Percentiles rank a stretch among this genome's conserved stretches.
Evolutionary conservation across 1,140 invertebrate genomes (phyloP).

Genomic region (Penaeus vannamei): DNA sequence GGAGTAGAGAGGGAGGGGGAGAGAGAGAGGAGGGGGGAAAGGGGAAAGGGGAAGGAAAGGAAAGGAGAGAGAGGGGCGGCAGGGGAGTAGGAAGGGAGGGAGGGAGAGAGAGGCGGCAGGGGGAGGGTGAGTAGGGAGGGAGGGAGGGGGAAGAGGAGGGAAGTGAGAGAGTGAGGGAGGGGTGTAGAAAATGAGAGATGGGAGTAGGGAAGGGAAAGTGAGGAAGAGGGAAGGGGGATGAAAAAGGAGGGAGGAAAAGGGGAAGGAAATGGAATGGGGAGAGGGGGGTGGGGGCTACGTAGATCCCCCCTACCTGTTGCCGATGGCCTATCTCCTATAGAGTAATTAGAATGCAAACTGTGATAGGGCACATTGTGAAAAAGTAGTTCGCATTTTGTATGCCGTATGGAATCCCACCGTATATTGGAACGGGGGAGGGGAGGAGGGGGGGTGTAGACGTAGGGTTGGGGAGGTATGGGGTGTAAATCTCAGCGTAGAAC

Average conservation of each 20-base stretch:
- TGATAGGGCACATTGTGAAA: too few relatives aligned
- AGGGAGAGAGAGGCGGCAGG: too few relatives aligned
- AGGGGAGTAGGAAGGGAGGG: not conserved
- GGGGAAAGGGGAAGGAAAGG: not conserved
- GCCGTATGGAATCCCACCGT: too few relatives aligned
- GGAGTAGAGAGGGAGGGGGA: not conserved
- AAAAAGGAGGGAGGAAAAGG: not conserved
- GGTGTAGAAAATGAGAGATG: not conserved
- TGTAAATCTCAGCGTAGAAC: not conserved
- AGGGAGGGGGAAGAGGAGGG: not conserved
- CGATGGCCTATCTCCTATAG: too few relatives aligned
- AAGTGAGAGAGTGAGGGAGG: not conserved
- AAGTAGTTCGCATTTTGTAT: too few relatives aligned
- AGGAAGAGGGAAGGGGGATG: not conserved
- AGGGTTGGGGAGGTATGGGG: not conserved
- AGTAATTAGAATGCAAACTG: too few relatives aligned
- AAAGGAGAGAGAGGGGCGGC: not conserved
- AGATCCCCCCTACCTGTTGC: too few relatives aligned
- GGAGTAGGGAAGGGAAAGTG: conserved; percentile 28
- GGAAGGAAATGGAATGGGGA: not conserved
- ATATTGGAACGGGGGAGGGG: not conserved
- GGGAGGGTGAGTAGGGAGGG: not conserved
- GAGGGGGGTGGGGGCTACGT: too few relatives aligned
- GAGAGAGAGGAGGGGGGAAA: conserved; percentile 4
- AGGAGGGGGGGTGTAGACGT: not conserved